These are phyloP conservation scores for Pterostichus niger DNA, from an alignment of 2,888 invertebrate species.

Conservation along the genomic window DNA sequence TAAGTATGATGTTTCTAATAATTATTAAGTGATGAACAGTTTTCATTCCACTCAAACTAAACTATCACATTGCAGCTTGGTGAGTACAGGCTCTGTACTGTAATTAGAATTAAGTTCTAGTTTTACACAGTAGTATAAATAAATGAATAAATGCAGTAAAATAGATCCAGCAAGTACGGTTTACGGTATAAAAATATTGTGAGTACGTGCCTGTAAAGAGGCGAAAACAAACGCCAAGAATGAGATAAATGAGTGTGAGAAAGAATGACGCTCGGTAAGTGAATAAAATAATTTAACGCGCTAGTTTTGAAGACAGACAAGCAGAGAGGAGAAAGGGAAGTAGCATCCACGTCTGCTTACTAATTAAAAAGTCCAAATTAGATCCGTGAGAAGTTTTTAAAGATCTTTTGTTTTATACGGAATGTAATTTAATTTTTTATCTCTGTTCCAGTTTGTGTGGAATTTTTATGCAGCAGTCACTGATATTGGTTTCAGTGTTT, in stretches of 20 bases:
- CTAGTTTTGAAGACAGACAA: background rate
- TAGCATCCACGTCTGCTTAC: slow-evolving; percentile 46
- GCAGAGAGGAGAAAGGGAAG: background rate
- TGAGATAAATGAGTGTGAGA: slow-evolving; percentile 24
- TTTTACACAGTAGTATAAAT: no score
- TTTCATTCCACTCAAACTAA: no score
- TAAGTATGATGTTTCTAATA: no score
- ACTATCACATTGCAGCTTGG: no score
- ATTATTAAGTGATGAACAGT: no score
- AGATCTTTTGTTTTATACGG: slow-evolving; percentile 51
- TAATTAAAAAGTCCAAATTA: slow-evolving; percentile 52
- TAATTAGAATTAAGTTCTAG: background rate
- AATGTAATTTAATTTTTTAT: slow-evolving; percentile 56
- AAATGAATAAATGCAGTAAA: no score
- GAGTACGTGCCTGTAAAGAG: background rate
- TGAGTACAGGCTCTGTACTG: no score
- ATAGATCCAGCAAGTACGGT: no score
- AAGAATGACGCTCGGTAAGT: slow-evolving; percentile 39
- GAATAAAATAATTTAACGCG: slow-evolving; percentile 45
- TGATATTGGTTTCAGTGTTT: slow-evolving; percentile 40
- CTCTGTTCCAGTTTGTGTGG: slow-evolving; percentile 31
- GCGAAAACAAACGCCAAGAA: background rate
- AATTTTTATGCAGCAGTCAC: slow-evolving; percentile 43
- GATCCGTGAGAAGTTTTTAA: slow-evolving; percentile 54
- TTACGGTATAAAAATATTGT: background rate